These are phyloP conservation scores for Paradisaea rubra DNA, from an alignment of 2,113 vertebrate species.

Conservation along the genomic window DNA sequence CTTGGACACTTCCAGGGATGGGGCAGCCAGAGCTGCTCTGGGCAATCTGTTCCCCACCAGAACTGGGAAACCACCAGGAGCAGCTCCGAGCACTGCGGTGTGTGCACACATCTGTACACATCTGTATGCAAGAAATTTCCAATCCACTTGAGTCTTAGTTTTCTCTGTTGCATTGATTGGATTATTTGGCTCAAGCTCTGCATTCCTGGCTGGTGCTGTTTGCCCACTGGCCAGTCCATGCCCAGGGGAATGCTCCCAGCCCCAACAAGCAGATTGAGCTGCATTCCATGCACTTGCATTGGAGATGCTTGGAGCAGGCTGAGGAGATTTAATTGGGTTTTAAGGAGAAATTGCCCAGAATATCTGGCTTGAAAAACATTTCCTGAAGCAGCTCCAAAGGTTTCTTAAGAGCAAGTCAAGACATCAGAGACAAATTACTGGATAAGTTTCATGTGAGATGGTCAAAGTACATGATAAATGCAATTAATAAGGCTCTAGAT, in stretches of 20 bases:
- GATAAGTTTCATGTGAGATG: background rate
- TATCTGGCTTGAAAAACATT: background rate
- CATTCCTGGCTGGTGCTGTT: background rate
- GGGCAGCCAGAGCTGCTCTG: background rate
- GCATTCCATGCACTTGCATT: background rate
- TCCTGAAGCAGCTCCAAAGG: background rate
- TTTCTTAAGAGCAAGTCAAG: background rate
- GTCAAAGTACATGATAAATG: background rate
- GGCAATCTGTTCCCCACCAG: background rate
- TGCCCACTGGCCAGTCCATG: background rate
- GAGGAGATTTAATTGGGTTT: background rate
- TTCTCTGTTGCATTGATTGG: background rate
- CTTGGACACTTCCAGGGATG: background rate
- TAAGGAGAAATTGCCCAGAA: background rate
- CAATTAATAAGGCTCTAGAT: conserved; percentile 10
- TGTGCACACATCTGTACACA: background rate
- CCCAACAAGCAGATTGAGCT: background rate
- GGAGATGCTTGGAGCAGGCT: background rate
- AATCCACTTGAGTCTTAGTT: background rate
- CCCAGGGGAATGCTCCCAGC: background rate
- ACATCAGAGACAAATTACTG: background rate
- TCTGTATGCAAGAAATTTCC: background rate
- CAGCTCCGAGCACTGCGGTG: background rate
- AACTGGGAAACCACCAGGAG: background rate
- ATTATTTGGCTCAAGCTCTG: background rate